These are phyloP conservation scores for Trachelus tabidus DNA, from an alignment of 2,888 invertebrate species.

Conservation along the genomic window DNA sequence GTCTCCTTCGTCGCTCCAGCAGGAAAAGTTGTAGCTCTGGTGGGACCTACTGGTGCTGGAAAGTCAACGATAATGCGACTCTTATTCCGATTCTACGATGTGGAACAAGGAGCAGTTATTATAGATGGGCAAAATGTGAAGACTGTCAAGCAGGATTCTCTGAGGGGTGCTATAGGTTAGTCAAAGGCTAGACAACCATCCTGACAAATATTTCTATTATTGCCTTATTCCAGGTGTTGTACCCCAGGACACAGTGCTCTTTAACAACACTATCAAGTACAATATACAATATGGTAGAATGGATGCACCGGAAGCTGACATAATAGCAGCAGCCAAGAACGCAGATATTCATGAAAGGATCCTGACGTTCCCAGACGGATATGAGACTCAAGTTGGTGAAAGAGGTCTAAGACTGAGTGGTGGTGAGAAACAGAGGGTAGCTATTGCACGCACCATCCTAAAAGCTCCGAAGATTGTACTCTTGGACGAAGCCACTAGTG, in stretches of 20 bases:
- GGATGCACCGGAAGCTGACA: slow-evolving; percentile 81
- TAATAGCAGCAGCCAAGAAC: slow-evolving; percentile 88
- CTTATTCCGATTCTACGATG: slow-evolving; percentile 96
- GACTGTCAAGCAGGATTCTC: slow-evolving; percentile 84
- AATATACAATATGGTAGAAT: slow-evolving; percentile 94
- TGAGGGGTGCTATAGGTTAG: slow-evolving; percentile 80
- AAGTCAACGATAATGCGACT: slow-evolving; percentile 97
- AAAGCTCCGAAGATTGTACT: slow-evolving; percentile 92
- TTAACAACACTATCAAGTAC: slow-evolving; percentile 92
- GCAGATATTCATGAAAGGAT: slow-evolving; percentile 96
- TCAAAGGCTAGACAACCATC: not conserved
- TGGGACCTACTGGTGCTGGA: slow-evolving; percentile 91
- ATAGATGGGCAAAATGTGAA: slow-evolving; percentile 92
- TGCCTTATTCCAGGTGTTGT: slow-evolving; percentile 75
- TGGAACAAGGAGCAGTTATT: slow-evolving; percentile 85
- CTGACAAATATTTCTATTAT: not conserved
- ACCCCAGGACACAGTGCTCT: slow-evolving; percentile 96
- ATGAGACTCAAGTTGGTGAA: slow-evolving; percentile 91
- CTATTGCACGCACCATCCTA: slow-evolving; percentile 94
- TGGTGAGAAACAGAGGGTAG: slow-evolving; percentile 97
- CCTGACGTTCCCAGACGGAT: slow-evolving; percentile 88
- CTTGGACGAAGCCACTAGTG: slow-evolving; percentile 95
- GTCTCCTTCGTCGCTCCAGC: slow-evolving; percentile 83
- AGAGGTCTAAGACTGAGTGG: slow-evolving; percentile 94
- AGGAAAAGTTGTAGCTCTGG: slow-evolving; percentile 88